Evolutionary conservation across 2,888 invertebrate genomes (phyloP).

Genomic region (Meiosimyza platycephala): DNA sequence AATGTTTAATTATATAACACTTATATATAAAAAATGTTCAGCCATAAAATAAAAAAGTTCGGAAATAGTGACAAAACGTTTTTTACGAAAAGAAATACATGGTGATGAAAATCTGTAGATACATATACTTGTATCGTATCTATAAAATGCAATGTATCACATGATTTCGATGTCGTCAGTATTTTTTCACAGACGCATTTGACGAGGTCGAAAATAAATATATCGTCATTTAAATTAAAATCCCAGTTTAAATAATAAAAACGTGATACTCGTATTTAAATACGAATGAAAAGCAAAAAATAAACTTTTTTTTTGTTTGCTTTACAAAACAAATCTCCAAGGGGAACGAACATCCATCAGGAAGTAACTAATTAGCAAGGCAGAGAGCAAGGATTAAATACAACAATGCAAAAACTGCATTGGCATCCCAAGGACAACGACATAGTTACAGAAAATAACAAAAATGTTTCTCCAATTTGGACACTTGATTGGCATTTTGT

Average conservation of each 20-base stretch:
- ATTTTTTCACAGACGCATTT: constrained; percentile 7
- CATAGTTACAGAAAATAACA: constrained; percentile 50
- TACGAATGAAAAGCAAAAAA: constrained; percentile 8
- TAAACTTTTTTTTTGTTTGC: background rate
- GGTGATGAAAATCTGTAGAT: background rate
- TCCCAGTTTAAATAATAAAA: background rate
- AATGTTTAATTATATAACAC: too few relatives aligned
- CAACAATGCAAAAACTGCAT: constrained; percentile 59
- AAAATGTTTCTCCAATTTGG: constrained; percentile 50
- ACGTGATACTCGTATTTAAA: constrained; percentile 5
- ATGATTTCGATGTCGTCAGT: constrained; percentile 27
- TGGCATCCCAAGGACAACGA: constrained; percentile 58
- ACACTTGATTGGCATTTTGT: constrained; percentile 47
- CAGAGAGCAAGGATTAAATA: constrained; percentile 30
- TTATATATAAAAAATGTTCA: too few relatives aligned
- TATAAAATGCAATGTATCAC: constrained; percentile 13
- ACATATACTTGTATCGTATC: constrained; percentile 18
- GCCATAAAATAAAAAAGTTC: too few relatives aligned
- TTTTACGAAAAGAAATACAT: too few relatives aligned
- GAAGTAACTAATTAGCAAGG: constrained; percentile 45
- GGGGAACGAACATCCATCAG: constrained; percentile 36
- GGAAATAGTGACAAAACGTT: too few relatives aligned
- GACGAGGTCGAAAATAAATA: background rate
- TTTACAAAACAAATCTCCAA: constrained; percentile 32
- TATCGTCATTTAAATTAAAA: background rate